Base-by-base conservation (phyloP, 1,140 invertebrate genomes). In the Orchestia grillus region DNA sequence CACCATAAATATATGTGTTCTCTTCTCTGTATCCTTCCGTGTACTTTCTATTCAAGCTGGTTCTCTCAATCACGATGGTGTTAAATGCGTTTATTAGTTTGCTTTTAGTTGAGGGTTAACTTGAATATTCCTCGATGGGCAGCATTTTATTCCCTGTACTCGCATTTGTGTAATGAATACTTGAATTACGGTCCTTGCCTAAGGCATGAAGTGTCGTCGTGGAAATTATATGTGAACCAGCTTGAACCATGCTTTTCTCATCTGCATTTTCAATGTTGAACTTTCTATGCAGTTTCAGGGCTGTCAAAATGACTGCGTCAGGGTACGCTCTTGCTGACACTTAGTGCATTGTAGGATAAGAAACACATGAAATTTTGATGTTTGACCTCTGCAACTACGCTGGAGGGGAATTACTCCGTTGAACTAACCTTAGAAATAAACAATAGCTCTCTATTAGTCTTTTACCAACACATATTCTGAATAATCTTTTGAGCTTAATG, bases 21-120 rank as follows among this genome's bases (percentile, higher is more conserved):
- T 77, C 11, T 77, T 77, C 19, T 77, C 28, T 77, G 62, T 77
- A 77, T 77, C 62, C 47, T 77, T 77, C 62, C 28, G 62, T 77
- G 62, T 77, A 77, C 62, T 77, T 77, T 77, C 62, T 77, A 77
- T 77, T 77, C 62, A 77, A 77, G 62, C 62, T 77, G 62, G 62
- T 77, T 77, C 62, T 23, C 28, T 28, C 28, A 23, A 28, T 77
- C 62, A 23, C 36, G 28, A 36, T 77, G 28, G 11, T 77, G 62
- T 23, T 77, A 77, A 77, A 8, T 36, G 62, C 36, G 28, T 77
- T 36, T 28, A 36, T 77, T 77, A 3, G 11, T 77, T 3, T 77
- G 6, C 19, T 53, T 6, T 53, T 19, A 53, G 6, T 53, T 53
- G 19, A 6, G 47, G 47, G 28, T 36, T 77, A 23, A 77, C 11